Percentiles rank a stretch among this genome's conserved stretches.
Conservation (phyloP, 2,888 invertebrate species). For the Trachelus troglodyta region DNA sequence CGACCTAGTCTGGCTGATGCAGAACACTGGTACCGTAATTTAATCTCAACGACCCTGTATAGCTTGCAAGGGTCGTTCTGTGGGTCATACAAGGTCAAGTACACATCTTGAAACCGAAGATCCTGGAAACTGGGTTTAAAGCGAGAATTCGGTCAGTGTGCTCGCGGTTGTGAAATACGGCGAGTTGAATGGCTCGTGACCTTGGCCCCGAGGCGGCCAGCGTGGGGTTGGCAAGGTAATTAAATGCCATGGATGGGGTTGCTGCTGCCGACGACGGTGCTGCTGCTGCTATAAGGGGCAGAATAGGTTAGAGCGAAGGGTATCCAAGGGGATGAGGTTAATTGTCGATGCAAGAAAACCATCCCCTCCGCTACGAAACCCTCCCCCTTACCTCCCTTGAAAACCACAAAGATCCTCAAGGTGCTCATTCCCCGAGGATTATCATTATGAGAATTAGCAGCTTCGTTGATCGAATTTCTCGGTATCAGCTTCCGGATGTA, state of each 20-base stretch:
- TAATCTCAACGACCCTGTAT: too few relatives aligned
- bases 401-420: constrained; percentile 52
- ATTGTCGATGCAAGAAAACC: constrained; percentile 62
- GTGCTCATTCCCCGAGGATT: constrained; percentile 54
- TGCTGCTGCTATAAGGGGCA: constrained; percentile 49
- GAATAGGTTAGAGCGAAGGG: constrained; percentile 53
- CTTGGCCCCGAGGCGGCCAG: constrained; percentile 61
- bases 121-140: constrained; percentile 38
- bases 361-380: constrained; percentile 32
- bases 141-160: constrained; percentile 64
- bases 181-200: constrained; percentile 64
- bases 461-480: too few relatives aligned
- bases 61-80: too few relatives aligned
- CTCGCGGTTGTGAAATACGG: constrained; percentile 50
- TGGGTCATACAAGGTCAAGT: too few relatives aligned
- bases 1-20: too few relatives aligned
- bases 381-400: constrained; percentile 24
- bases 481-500: too few relatives aligned
- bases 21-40: too few relatives aligned
- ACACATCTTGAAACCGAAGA: too few relatives aligned
- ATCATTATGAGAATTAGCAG: constrained; percentile 1
- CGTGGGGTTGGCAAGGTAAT: constrained; percentile 63
- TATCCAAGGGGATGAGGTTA: constrained; percentile 59
- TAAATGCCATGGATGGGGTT: constrained; percentile 64
- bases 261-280: constrained; percentile 32